These are phyloP conservation scores for Allobates femoralis DNA, from an alignment of 2,797 vertebrate genomes.

Conservation along the genomic window DNA sequence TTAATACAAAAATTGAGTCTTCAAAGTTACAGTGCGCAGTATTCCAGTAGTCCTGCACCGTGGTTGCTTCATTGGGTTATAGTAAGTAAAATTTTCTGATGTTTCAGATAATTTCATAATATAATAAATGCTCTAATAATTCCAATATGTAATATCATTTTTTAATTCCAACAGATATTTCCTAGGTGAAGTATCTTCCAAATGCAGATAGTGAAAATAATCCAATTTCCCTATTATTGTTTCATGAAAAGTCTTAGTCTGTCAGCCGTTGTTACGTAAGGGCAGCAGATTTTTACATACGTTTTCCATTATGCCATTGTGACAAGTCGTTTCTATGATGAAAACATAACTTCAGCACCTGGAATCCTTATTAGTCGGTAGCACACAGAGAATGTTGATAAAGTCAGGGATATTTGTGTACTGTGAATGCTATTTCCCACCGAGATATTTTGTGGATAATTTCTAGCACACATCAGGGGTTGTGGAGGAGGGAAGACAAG, in stretches of 20 bases:
- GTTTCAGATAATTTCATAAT: no score
- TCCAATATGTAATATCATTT: no score
- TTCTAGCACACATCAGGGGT: conserved; percentile 35
- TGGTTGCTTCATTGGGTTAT: background rate
- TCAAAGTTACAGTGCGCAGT: no score
- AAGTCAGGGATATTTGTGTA: conserved; percentile 37
- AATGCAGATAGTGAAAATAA: background rate
- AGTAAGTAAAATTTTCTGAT: background rate
- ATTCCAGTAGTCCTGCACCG: background rate
- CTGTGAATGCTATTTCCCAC: conserved; percentile 27
- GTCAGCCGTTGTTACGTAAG: background rate
- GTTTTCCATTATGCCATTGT: conserved; percentile 1
- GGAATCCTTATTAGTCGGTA: conserved; percentile 37
- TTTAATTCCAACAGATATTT: no score
- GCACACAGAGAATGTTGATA: conserved; percentile 53
- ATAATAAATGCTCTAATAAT: background rate
- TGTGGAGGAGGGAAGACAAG: conserved; percentile 31
- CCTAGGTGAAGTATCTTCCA: background rate
- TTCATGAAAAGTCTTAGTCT: background rate
- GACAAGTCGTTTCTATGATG: conserved; percentile 14
- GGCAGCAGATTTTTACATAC: background rate
- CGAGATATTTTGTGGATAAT: conserved; percentile 49
- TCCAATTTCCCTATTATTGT: background rate
- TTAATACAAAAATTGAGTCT: no score
- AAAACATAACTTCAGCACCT: conserved; percentile 14